phyloP scores from a whole-genome alignment of 2,888 invertebrate species.

The Drosophila imparisetae region DNA sequence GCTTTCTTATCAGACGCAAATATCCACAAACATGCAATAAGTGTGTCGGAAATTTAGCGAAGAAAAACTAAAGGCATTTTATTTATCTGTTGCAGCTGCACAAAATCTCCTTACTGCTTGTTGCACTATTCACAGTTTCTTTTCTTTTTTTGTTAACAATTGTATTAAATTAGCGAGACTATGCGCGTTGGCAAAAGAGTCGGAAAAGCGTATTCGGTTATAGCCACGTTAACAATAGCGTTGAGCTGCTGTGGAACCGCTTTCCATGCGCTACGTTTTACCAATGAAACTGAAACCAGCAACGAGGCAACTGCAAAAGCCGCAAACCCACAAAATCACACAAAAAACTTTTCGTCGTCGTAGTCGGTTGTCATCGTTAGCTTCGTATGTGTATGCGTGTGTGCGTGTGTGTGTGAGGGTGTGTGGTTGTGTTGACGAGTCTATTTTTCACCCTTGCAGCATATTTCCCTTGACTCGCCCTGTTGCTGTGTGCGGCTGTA shows the following conservation, averaged over 20 bases:
- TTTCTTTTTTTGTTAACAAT: conserved; percentile 17
- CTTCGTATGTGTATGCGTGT: conserved; percentile 4
- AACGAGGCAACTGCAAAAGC: conserved; percentile 53
- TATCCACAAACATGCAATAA: conserved; percentile 38
- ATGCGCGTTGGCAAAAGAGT: conserved; percentile 17
- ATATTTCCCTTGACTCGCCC: conserved; percentile 29
- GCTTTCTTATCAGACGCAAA: conserved; percentile 25
- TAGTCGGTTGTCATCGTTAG: conserved; percentile 35
- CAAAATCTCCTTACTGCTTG: conserved; percentile 19
- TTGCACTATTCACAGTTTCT: conserved; percentile 29
- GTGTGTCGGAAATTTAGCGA: conserved; percentile 14
- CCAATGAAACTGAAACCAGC: conserved; percentile 75
- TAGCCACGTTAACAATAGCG: conserved; percentile 37
- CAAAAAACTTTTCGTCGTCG: conserved; percentile 45
- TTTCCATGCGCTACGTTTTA: conserved; percentile 65
- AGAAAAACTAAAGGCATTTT: conserved; percentile 17
- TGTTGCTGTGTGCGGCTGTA: conserved; percentile 17
- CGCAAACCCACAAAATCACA: conserved; percentile 46
- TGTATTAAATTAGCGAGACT: conserved; percentile 44
- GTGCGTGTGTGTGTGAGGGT: conserved; percentile 8
- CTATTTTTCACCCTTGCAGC: conserved; percentile 50
- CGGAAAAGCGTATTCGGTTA: conserved; percentile 44
- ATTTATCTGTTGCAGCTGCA: conserved; percentile 69
- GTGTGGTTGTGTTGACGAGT: conserved; percentile 29
- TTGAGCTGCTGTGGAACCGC: conserved; percentile 59